phyloP scores from a whole-genome alignment of 2,888 invertebrate species.

The Cephalotes varians region DNA sequence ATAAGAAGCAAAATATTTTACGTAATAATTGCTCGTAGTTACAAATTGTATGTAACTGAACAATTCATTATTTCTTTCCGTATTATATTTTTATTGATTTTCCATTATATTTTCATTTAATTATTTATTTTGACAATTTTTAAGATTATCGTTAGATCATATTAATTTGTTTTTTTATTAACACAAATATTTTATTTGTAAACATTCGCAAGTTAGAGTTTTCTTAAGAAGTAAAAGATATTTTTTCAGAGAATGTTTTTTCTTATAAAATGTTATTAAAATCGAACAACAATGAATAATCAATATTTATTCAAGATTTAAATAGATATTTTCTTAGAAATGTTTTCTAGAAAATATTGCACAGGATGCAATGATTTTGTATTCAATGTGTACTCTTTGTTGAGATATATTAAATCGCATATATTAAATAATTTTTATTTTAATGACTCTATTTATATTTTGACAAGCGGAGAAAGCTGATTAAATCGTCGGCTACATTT shows the following conservation, averaged over 20 bases:
- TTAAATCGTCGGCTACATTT: neutral
- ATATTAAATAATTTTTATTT: slow-evolving; percentile 18
- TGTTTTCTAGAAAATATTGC: slow-evolving; percentile 5
- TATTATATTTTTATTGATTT: neutral
- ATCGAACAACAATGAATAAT: neutral
- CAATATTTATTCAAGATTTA: neutral
- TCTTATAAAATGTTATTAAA: neutral
- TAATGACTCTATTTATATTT: neutral
- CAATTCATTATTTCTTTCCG: neutral
- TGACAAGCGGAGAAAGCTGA: neutral
- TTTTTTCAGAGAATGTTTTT: neutral
- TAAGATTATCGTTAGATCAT: neutral
- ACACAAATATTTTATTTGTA: neutral
- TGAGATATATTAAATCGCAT: neutral
- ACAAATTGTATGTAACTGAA: neutral
- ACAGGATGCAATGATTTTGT: neutral
- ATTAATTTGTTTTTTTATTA: neutral
- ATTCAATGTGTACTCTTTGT: neutral
- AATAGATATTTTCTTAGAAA: neutral
- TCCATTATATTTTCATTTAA: neutral
- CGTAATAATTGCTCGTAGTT: neutral
- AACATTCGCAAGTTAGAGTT: neutral
- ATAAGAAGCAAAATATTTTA: slow-evolving; percentile 24
- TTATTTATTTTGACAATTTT: neutral
- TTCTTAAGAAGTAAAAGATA: neutral